phyloP scores from a whole-genome alignment of 92 coral and sea anemone species.

The Virgularia gustaviana region DNA sequence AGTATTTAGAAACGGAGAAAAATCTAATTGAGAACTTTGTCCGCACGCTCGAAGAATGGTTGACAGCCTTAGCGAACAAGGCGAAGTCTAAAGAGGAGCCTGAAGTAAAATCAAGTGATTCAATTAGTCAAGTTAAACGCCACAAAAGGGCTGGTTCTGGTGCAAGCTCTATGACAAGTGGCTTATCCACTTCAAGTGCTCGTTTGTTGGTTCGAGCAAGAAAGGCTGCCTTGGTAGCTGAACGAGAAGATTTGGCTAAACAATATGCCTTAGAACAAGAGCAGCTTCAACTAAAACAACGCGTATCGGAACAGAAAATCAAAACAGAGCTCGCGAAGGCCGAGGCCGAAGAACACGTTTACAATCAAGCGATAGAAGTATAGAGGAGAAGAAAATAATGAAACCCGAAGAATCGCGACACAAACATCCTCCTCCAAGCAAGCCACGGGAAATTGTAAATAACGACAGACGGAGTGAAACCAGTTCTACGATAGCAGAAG shows the following conservation, averaged over 20 bases:
- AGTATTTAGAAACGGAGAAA: background rate
- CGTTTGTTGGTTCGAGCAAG: background rate
- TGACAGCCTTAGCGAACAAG: background rate
- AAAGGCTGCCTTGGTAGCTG: slow-evolving; percentile 31
- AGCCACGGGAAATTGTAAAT: too few relatives aligned
- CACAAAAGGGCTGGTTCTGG: slow-evolving; percentile 17
- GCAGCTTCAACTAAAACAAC: slow-evolving; percentile 32
- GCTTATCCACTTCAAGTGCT: slow-evolving; percentile 10
- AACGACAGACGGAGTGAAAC: too few relatives aligned
- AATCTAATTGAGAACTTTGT: background rate
- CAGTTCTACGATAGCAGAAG: background rate
- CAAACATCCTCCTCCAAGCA: too few relatives aligned
- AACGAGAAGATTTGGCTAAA: slow-evolving; percentile 4
- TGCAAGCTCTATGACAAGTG: slow-evolving; percentile 11
- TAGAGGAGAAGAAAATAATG: too few relatives aligned
- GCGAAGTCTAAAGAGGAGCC: background rate
- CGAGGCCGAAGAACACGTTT: background rate
- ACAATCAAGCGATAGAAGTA: too few relatives aligned
- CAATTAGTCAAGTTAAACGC: slow-evolving; percentile 20
- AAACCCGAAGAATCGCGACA: background rate
- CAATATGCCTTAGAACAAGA: slow-evolving; percentile 29
- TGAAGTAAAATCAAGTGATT: slow-evolving; percentile 11
- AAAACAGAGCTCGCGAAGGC: background rate
- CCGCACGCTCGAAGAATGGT: background rate
- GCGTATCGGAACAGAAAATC: slow-evolving; percentile 24